A percentile compares a stretch with the other conserved stretches of the same genome.
phyloP scores from a whole-genome alignment of 53 echinoderm and acorn worm species.

The Antedon mediterranea region DNA sequence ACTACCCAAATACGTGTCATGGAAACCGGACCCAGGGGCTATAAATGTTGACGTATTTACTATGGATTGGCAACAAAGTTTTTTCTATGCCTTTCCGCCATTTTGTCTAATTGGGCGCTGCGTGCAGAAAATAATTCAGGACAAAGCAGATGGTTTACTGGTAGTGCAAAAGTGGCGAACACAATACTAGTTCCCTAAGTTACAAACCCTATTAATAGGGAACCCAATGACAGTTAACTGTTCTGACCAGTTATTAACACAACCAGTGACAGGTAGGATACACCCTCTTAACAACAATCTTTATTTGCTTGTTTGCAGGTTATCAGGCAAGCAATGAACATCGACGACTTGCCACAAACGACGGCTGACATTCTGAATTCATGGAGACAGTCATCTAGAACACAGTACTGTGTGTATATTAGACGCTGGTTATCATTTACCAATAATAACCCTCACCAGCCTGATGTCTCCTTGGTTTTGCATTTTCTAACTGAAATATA shows the following conservation, averaged over 20 bases:
- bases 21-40: conserved; percentile 28
- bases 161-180: conserved; percentile 14
- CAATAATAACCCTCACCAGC: conserved; percentile 4
- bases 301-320: conserved; percentile 7
- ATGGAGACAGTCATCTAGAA: conserved; percentile 14
- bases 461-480: conserved; percentile 9
- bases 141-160: conserved; percentile 8
- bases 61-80: conserved; percentile 7
- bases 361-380: conserved; percentile 21
- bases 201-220: conserved; percentile 6
- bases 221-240: background rate
- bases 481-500: conserved; percentile 25
- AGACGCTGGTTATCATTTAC: background rate
- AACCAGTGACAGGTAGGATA: background rate
- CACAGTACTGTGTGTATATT: background rate
- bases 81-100: conserved; percentile 26
- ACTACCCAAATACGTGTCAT: conserved; percentile 3
- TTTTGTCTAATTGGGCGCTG: conserved; percentile 11
- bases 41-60: conserved; percentile 25
- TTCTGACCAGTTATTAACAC: background rate
- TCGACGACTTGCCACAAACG: background rate
- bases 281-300: conserved; percentile 8
- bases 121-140: conserved; percentile 3
- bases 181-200: conserved; percentile 6
- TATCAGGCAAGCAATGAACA: conserved; percentile 2